Conservation (phyloP, 1,140 invertebrate genomes). For the Drosophila pseudoananassae region DNA sequence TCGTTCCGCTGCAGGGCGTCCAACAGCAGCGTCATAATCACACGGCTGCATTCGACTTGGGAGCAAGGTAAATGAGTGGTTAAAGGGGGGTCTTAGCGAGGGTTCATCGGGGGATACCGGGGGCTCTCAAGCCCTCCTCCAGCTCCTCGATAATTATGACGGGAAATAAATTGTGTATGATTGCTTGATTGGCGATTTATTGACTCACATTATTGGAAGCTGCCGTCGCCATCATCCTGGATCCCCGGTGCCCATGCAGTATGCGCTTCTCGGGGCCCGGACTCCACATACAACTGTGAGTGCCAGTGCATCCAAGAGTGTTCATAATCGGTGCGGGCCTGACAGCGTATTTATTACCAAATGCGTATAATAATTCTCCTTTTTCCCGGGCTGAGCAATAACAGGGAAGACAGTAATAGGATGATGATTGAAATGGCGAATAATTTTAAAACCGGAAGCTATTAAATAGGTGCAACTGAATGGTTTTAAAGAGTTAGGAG, state of each 20-base stretch:
- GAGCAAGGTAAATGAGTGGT: slow-evolving; percentile 26
- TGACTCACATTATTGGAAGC: slow-evolving; percentile 83
- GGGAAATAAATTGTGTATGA: slow-evolving; percentile 83
- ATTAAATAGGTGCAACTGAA: slow-evolving; percentile 45
- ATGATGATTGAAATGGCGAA: slow-evolving; percentile 65
- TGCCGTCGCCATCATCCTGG: slow-evolving; percentile 56
- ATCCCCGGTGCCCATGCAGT: background rate
- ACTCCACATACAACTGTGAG: slow-evolving; percentile 10
- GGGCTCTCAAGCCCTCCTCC: slow-evolving; percentile 21
- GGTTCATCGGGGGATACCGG: background rate
- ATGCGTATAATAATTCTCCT: slow-evolving; percentile 62
- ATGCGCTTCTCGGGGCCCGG: background rate
- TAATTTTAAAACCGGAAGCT: slow-evolving; percentile 63
- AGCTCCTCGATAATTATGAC: slow-evolving; percentile 80
- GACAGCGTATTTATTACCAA: slow-evolving; percentile 80
- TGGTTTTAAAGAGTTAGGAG: background rate
- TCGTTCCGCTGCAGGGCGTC: slow-evolving; percentile 73
- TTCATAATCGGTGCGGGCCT: slow-evolving; percentile 76
- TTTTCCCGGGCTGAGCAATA: slow-evolving; percentile 17
- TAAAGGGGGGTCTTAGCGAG: background rate
- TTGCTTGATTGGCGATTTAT: slow-evolving; percentile 84
- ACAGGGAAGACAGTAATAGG: slow-evolving; percentile 36
- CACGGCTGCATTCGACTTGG: slow-evolving; percentile 59
- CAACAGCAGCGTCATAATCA: slow-evolving; percentile 79
- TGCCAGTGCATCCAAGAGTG: slow-evolving; percentile 74